Conservation (phyloP, 2,888 invertebrate genomes). For the Tipula vernalis region DNA sequence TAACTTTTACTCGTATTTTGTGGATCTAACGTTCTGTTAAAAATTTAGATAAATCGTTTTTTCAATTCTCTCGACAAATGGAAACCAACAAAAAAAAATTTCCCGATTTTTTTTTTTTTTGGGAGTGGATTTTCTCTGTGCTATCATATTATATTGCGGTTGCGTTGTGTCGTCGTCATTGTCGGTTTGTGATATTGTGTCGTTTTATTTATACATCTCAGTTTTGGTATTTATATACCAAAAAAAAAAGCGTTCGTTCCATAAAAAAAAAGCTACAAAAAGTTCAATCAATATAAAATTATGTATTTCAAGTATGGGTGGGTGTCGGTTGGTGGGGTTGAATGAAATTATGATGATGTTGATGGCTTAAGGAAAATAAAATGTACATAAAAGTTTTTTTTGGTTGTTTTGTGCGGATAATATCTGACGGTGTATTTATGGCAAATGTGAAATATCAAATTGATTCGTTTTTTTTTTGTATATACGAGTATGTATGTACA, state of each 20-base stretch:
- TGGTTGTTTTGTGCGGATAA: neutral
- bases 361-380: neutral
- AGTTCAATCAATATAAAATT: neutral
- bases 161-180: neutral
- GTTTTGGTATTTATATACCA: neutral
- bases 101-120: neutral
- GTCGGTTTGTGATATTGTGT: neutral
- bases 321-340: neutral
- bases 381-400: neutral
- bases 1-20: neutral
- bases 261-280: neutral
- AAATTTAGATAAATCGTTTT: neutral
- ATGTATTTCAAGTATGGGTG: neutral
- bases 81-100: neutral
- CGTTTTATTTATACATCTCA: neutral
- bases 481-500: no score
- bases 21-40: conserved; percentile 4
- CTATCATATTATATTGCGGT: neutral
- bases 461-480: neutral
- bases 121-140: neutral
- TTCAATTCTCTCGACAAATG: neutral
- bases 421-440: neutral
- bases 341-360: neutral
- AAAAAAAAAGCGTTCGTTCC: neutral
- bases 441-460: neutral